A percentile compares a stretch with the other conserved stretches of the same genome.
Conservation (phyloP, 1,140 invertebrate genomes). For the Drosophila tropicalis region DNA sequence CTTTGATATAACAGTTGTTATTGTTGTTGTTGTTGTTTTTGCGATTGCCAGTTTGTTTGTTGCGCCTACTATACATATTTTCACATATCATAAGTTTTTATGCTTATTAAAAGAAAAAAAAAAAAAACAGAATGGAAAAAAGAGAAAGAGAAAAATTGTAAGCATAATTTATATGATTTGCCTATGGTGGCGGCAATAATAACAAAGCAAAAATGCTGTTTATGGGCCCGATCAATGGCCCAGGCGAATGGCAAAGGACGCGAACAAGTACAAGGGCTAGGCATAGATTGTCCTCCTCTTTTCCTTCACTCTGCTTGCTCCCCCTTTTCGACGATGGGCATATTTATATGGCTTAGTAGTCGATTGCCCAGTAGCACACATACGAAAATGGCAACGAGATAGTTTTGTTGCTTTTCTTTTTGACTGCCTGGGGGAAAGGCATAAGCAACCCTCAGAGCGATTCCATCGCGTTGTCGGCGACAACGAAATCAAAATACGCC, state of each 20-base stretch:
- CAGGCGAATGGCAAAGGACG: background rate
- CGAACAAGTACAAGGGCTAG: conserved; percentile 38
- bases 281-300: conserved; percentile 54
- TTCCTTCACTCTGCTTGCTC: too few relatives aligned
- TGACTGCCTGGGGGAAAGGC: background rate
- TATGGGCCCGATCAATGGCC: conserved; percentile 71
- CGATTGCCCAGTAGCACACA: conserved; percentile 78
- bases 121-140: conserved; percentile 23
- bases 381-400: conserved; percentile 53
- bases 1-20: conserved; percentile 21
- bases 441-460: conserved; percentile 51
- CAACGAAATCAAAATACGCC: conserved; percentile 60
- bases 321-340: background rate
- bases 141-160: conserved; percentile 21
- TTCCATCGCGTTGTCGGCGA: conserved; percentile 54
- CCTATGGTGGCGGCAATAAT: conserved; percentile 66
- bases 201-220: conserved; percentile 75
- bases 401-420: conserved; percentile 37
- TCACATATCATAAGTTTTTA: conserved; percentile 81
- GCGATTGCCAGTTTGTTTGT: conserved; percentile 56
- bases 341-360: conserved; percentile 23
- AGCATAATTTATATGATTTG: conserved; percentile 82
- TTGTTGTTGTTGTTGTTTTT: conserved; percentile 25
- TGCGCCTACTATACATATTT: conserved; percentile 65
- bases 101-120: conserved; percentile 79